Base-by-base conservation (phyloP, 2,797 vertebrate genomes). In the Sphenopsis melanotis region DNA sequence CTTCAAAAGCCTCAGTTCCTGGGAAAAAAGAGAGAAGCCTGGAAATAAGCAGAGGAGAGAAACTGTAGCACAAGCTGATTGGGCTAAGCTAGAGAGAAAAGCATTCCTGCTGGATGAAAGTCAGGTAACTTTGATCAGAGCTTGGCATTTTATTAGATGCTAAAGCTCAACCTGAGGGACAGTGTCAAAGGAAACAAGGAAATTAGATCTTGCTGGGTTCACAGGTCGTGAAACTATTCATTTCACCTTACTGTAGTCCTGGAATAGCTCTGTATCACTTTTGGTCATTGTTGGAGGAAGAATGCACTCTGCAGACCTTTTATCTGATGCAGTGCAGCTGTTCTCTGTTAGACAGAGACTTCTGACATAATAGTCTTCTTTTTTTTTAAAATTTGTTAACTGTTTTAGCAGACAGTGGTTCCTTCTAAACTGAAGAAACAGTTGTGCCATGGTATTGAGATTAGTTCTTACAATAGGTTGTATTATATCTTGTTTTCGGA, bases 271-370 rank as follows among this genome's bases (percentile, higher is more conserved):
- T 3, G 1, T 75, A 5, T 23, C 2, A 1, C 29, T 92, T 75
- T 47, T 93, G 86, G 91, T 71, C 65, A 17, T 92, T 92, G 76
- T 80, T 95, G 83, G 61, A 90, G 65, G n/a, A 65, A 91, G 50
- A 93, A 94, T 68, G 53, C 36, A 57, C 87, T 89, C 61, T 86
- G 61, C 60, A 93, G 87, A 78, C 69, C 46, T 83, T 89, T 91
- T 94, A 86, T 88, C 87, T 86, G 87, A 94, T 81, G 61, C 65
- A 83, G 26, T 88, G 82, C 94, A 94, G 90, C 95, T 93, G 95
- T 86, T 94, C 86, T 86, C 57, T 39, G 39, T 81, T 83, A 74
- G 75, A 57, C 22, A n/a, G 87, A 66, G 75, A 50, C 77, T 94
- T 88, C 60, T 4, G 39, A 78, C 78, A 75, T 87, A 87, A 83